Evolutionary conservation across 2,888 invertebrate genomes (phyloP), one percentile per base, ranked within the genome.

Genomic region (Catocala sponsa): DNA sequence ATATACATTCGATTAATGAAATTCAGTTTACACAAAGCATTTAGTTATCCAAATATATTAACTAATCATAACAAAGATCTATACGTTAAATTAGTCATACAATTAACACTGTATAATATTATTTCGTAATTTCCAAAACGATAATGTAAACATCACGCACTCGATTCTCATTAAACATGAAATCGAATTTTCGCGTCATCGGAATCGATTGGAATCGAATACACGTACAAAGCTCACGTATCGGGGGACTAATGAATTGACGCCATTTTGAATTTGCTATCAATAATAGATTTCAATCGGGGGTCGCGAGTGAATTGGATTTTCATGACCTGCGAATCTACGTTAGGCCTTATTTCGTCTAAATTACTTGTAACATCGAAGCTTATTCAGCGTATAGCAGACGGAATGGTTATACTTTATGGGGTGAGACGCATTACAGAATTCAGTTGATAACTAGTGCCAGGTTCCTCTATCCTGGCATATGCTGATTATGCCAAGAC

Each of bases 231-330:
- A 81, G 80, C 82, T 72, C 76, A 78, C 83, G 84, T 84, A 80
- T 78, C 79, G 70, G 58, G 66, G 75, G 71, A 79, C 81, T 84
- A 87, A 85, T 86, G 84, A 86, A 87, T 85, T 82, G 84, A 74
- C 84, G 82, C 81, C 84, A 83, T 87, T 85, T 84, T 79, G 84
- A 72, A 82, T 82, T 73, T 78, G 74, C 78, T 82, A 84, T 88
- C 85, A 87, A 87, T 88, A 87, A 87, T 86, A 86, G 84, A 87
- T 85, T 83, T 81, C 79, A 80, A 84, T 80, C 81, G 74, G 65
- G 78, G 79, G 79, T 81, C 81, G 72, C 68, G 75, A 76, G 75
- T 78, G 83, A 80, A 85, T 84, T 84, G 80, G 79, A 80, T 85
- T 83, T 78, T 74, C 78, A 76, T 70, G 63, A 68, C 55, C 68